Conservation (phyloP, 2,797 vertebrate species). For the Hypotaenidia okinawae region DNA sequence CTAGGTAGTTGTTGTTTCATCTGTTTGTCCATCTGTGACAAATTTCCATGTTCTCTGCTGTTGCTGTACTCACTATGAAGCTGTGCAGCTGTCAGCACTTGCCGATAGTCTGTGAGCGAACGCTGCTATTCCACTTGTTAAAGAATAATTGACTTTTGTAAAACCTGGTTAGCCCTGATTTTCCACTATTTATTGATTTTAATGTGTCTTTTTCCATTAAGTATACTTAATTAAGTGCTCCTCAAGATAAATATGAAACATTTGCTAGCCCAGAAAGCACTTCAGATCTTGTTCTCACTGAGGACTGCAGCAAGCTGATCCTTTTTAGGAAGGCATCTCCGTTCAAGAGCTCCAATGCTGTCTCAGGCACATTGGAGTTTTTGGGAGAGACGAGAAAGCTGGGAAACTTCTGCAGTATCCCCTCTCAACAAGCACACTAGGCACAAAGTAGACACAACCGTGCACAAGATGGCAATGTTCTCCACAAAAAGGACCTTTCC, state of each 20-base stretch:
- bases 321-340: neutral
- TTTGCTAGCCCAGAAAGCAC: neutral
- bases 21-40: neutral
- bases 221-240: neutral
- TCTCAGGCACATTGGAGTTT: neutral
- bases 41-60: neutral
- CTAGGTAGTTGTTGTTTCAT: neutral
- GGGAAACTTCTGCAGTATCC: neutral
- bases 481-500: neutral
- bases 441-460: neutral
- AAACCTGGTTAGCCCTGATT: neutral
- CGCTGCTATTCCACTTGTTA: neutral
- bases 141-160: neutral
- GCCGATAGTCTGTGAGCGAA: neutral
- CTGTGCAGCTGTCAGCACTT: neutral
- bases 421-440: neutral
- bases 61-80: neutral
- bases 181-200: neutral
- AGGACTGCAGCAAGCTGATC: neutral
- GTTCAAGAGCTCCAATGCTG: neutral
- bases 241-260: neutral
- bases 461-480: conserved; percentile 71
- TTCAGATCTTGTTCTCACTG: neutral
- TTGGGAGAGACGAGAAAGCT: neutral
- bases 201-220: neutral